These are phyloP conservation scores for Pseudomyrmex gracilis DNA, from an alignment of 1,140 invertebrate genomes.

Conservation along the genomic window DNA sequence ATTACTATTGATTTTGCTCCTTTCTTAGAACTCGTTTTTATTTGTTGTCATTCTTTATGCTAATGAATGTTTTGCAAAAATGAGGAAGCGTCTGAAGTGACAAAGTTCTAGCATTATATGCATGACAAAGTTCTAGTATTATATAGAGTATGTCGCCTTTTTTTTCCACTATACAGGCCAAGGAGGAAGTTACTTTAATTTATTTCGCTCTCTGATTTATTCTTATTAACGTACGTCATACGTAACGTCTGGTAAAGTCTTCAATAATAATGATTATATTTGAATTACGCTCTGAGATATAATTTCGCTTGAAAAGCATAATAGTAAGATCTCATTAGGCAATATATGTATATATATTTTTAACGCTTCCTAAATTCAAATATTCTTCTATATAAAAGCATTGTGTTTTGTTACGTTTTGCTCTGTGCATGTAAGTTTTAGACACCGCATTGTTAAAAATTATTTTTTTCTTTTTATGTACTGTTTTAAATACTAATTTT, in stretches of 20 bases:
- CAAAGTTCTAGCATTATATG: constrained; percentile 19
- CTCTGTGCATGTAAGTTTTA: too few relatives aligned
- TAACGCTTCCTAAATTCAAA: too few relatives aligned
- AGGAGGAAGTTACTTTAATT: constrained; percentile 13
- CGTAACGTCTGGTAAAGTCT: neutral
- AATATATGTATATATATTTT: too few relatives aligned
- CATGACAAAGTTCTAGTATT: constrained; percentile 20
- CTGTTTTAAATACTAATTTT: too few relatives aligned
- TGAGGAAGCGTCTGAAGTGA: constrained; percentile 5
- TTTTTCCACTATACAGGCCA: neutral
- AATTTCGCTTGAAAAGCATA: too few relatives aligned
- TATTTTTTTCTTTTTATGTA: too few relatives aligned
- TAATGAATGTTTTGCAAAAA: constrained; percentile 14
- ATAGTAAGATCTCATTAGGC: too few relatives aligned
- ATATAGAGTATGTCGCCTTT: neutral
- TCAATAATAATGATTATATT: too few relatives aligned
- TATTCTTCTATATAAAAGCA: too few relatives aligned
- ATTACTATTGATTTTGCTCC: neutral
- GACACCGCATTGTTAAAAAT: too few relatives aligned
- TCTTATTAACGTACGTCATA: neutral
- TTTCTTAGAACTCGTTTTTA: constrained; percentile 48
- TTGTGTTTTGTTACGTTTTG: too few relatives aligned
- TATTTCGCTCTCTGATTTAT: neutral
- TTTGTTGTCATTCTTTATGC: constrained; percentile 23
- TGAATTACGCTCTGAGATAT: too few relatives aligned